Base-by-base conservation (phyloP, 92 coral and sea anemone genomes). In the Blastomussa wellsi region DNA sequence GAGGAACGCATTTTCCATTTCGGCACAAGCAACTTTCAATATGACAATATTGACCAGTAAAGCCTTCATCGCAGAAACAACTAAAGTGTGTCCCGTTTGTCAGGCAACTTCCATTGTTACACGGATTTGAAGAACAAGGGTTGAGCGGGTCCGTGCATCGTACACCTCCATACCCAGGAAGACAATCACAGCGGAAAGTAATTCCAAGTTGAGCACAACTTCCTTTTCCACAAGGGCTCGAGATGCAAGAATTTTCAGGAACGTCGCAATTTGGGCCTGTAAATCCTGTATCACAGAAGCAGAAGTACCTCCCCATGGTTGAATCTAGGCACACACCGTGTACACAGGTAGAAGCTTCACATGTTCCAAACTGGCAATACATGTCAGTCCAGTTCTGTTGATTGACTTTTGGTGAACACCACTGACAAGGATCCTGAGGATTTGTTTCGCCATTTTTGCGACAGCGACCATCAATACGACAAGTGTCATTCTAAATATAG, bases 381-480 rank as follows among this genome's bases (percentile, higher is more conserved):
- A 67, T 90, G 48, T 33, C 41, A n/a, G 92, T 93, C 98, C 98
- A 95, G 47, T 78, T 74, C 64, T 48, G 80, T 73, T 86, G 83
- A 44, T 77, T 86, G 36, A 69, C 48, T 31, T 72, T 76, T 11
- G 97, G 86, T 60, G 80, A 88, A 48, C 98, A 95, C 73, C 80
- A 84, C 44, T 86, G 62, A 42, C 98, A 95, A 44, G 88, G 91
- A 68, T 88, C 86, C 16, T 66, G 67, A 20, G 85, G 76, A 44
- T 79, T 79, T 11, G 86, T 68, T 32, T 92, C 97, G 0, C 93
- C 93, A 64, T 59, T 73, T 24, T 66, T 84, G 85, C 86, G 91
- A 81, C 98, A 95, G 57, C 87, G 92, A 9, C 95, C 90, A 76
- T 89, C 79, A 73, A 95, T 95, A 66, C 80, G 83, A 80, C 98